Conservation (phyloP, 2,888 invertebrate species). For the Latheticus oryzae region DNA sequence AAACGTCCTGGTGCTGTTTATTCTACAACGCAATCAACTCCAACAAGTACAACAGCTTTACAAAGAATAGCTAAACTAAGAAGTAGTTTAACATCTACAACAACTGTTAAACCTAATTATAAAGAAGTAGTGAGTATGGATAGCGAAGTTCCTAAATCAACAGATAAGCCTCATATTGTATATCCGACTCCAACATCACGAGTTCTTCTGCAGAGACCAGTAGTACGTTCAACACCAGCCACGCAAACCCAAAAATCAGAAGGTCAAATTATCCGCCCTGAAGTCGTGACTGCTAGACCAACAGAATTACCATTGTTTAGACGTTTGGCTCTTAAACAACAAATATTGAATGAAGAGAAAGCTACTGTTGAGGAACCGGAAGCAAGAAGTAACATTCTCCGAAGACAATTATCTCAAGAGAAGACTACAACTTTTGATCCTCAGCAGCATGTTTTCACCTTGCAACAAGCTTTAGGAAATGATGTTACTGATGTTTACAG, state of each 20-base stretch:
- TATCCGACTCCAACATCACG: constrained; percentile 62
- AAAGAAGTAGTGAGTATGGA: constrained; percentile 55
- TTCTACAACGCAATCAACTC: constrained; percentile 67
- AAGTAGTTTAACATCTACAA: constrained; percentile 62
- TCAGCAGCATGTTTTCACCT: constrained; percentile 68
- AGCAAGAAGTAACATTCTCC: constrained; percentile 70
- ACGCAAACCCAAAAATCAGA: constrained; percentile 54
- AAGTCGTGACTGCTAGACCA: constrained; percentile 55
- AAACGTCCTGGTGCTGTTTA: constrained; percentile 66
- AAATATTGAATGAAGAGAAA: constrained; percentile 64
- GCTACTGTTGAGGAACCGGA: constrained; percentile 69
- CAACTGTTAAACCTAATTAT: constrained; percentile 56
- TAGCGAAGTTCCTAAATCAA: constrained; percentile 55
- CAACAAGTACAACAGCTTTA: constrained; percentile 70
- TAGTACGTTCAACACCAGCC: constrained; percentile 53
- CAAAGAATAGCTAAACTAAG: constrained; percentile 74
- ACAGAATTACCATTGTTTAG: constrained; percentile 58
- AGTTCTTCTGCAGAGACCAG: constrained; percentile 59
- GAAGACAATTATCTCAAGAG: constrained; percentile 74
- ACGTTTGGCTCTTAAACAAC: constrained; percentile 53
- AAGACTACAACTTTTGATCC: constrained; percentile 66
- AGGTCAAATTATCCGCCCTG: constrained; percentile 61
- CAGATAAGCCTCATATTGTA: constrained; percentile 57
- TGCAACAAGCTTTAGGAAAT: constrained; percentile 73
- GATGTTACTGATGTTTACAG: constrained; percentile 79